Conservation (phyloP, 2,797 vertebrate species). For the Manis pentadactyla region DNA sequence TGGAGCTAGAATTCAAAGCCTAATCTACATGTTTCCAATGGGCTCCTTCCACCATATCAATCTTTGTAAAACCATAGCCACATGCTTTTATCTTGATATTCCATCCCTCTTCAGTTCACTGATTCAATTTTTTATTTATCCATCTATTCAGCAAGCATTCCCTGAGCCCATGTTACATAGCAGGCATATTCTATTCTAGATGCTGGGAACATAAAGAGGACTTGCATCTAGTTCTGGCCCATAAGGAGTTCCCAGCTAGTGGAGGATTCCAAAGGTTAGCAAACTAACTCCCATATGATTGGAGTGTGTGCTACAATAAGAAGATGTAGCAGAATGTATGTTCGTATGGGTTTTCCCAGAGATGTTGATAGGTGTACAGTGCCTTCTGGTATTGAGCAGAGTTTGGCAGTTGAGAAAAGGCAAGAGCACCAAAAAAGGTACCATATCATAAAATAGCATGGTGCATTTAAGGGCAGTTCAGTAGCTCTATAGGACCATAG, state of each 20-base stretch:
- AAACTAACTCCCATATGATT: not conserved
- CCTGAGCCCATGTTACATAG: not conserved
- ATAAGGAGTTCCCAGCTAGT: not conserved
- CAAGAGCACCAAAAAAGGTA: not conserved
- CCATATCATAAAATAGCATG: not conserved
- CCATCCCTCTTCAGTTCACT: not conserved
- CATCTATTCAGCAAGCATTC: not conserved
- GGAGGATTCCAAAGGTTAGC: not conserved
- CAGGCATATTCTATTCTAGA: not conserved
- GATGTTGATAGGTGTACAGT: not conserved
- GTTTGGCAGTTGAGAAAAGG: not conserved
- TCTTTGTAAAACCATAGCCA: not conserved
- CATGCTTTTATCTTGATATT: not conserved
- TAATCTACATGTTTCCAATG: not conserved
- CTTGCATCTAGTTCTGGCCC: not conserved
- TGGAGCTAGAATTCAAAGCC: not conserved
- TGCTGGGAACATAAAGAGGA: not conserved
- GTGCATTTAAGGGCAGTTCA: not conserved
- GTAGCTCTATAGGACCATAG: not conserved
- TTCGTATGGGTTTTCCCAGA: not conserved
- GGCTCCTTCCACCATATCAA: not conserved
- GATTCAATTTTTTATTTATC: not conserved
- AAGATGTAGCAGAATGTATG: not conserved
- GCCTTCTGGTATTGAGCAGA: not conserved
- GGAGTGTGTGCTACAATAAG: not conserved